phyloP scores from a whole-genome alignment of 2,888 invertebrate species.

The Temnothorax ravouxi region DNA sequence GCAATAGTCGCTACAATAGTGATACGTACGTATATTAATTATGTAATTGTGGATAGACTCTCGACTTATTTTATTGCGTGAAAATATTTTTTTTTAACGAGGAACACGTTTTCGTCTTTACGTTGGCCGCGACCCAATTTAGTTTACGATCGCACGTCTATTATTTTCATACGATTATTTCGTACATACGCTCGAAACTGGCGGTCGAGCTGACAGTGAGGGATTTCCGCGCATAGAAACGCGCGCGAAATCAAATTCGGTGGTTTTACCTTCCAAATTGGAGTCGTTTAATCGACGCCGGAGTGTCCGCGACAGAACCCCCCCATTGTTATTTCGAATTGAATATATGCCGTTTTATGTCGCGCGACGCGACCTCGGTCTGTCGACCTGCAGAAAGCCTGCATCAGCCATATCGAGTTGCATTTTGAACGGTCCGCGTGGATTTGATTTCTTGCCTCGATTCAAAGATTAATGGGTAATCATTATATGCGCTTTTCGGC shows the following conservation, averaged over 20 bases:
- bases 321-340: constrained; percentile 54
- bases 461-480: constrained; percentile 20
- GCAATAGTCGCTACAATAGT: background rate
- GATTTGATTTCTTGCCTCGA: constrained; percentile 48
- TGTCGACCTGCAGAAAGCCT: constrained; percentile 28
- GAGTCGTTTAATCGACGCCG: constrained; percentile 53
- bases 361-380: constrained; percentile 39
- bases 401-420: constrained; percentile 54
- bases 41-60: background rate
- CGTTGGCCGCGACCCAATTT: constrained; percentile 24
- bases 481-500: constrained; percentile 20
- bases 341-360: constrained; percentile 45
- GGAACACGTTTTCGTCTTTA: constrained; percentile 14
- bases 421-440: constrained; percentile 44
- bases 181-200: constrained; percentile 15
- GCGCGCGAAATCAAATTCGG: constrained; percentile 55
- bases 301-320: constrained; percentile 51
- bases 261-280: constrained; percentile 55
- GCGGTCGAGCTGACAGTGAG: constrained; percentile 49
- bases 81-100: constrained; percentile 13
- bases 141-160: constrained; percentile 21
- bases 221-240: constrained; percentile 55
- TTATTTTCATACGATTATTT: constrained; percentile 57
- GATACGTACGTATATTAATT: background rate
- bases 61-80: background rate